Conservation (phyloP, 2,113 vertebrate genomes). For the Pyxicephalus adspersus region DNA sequence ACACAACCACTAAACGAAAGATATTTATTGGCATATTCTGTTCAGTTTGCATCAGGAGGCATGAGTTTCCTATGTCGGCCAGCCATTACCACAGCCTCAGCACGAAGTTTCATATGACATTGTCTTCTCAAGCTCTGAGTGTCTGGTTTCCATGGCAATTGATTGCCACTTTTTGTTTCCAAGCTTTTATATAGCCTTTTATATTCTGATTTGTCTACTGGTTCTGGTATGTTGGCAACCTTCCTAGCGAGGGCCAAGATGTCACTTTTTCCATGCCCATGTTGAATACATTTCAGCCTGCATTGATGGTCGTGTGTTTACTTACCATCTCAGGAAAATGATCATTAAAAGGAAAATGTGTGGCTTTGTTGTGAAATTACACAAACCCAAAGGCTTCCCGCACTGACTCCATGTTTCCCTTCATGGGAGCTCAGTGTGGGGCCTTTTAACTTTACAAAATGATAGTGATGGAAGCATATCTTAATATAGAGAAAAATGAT, state of each 20-base stretch:
- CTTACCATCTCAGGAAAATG: conserved; percentile 12
- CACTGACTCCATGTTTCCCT: conserved; percentile 3
- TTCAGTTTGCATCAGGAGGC: neutral
- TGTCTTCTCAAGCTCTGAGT: conserved; percentile 16
- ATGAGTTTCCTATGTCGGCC: no score
- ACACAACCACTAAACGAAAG: no score
- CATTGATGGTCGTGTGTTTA: conserved; percentile 21
- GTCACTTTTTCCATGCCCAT: conserved; percentile 3
- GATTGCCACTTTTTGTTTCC: conserved; percentile 32
- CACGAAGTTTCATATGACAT: neutral
- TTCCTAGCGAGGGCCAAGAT: conserved; percentile 28
- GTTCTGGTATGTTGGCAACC: conserved; percentile 40
- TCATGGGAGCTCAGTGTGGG: conserved; percentile 20
- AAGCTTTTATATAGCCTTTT: conserved; percentile 23
- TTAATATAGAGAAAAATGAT: conserved; percentile 8
- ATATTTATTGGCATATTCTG: no score
- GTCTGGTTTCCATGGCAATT: conserved; percentile 33
- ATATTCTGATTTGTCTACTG: conserved; percentile 14
- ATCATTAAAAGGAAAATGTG: conserved; percentile 8
- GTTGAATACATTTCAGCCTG: conserved; percentile 29
- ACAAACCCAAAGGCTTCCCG: conserved; percentile 3
- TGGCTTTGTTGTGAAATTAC: conserved; percentile 14
- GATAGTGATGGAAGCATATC: neutral
- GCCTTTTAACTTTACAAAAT: conserved; percentile 24
- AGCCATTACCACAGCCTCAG: neutral